A percentile compares a stretch with the other conserved stretches of the same genome.
phyloP scores from a whole-genome alignment of 2,113 vertebrate species.

The Lota lota region DNA sequence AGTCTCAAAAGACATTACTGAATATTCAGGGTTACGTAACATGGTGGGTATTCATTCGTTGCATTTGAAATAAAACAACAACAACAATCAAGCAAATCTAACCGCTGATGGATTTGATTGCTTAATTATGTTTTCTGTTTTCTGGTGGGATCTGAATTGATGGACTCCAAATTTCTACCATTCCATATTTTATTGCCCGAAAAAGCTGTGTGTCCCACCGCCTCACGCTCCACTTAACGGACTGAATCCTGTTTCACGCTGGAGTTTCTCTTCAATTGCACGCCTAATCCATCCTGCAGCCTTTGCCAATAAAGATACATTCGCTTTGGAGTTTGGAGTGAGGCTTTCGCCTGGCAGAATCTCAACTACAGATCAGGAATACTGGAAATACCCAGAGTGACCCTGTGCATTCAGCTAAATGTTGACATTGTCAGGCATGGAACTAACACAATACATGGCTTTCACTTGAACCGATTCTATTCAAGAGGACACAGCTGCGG shows the following conservation, averaged over 20 bases:
- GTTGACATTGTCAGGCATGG: not conserved
- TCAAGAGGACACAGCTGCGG: no score
- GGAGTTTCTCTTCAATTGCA: constrained; percentile 44
- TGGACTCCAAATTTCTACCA: no score
- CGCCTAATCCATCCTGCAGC: constrained; percentile 32
- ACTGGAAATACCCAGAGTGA: constrained; percentile 4
- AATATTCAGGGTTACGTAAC: no score
- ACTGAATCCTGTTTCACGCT: constrained; percentile 39
- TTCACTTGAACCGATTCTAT: not conserved
- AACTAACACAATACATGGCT: constrained; percentile 7
- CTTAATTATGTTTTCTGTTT: no score
- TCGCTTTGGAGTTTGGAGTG: constrained; percentile 5
- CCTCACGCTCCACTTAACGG: constrained; percentile 15
- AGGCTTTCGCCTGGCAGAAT: constrained; percentile 5
- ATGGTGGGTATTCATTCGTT: no score
- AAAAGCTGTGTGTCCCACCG: constrained; percentile 1
- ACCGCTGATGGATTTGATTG: no score
- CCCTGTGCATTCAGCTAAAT: not conserved
- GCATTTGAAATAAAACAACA: no score
- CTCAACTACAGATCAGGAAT: not conserved
- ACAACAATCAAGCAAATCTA: no score
- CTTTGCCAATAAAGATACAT: constrained; percentile 35
- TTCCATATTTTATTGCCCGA: no score
- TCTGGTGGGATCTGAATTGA: no score
- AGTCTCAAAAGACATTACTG: no score